Evolutionary conservation across 2,888 invertebrate species (phyloP), one percentile per base, ranked within the genome.

Genomic region (Heliconius sara): DNA sequence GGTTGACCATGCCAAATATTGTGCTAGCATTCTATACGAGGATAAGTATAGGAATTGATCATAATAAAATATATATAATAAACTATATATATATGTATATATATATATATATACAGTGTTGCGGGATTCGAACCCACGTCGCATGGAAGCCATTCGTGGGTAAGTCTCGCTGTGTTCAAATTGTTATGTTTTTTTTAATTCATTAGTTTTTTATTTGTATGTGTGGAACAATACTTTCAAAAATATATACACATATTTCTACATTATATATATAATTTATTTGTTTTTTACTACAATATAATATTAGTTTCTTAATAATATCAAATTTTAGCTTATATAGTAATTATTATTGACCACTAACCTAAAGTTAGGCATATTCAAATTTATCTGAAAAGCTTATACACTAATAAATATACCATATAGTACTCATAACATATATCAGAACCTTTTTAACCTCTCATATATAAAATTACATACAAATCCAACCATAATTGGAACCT

Each of bases 1-100:
- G 25, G 60, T 68, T 70, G 77, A 74, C 77, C 78, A 78, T 34
- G 34, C 39, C 65, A 30, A 12, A 7, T 22, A 47, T 6, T 65
- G 75, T 43, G 22, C 43, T n/a, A 27, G 39, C 43, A 25, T 67
- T 67, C 7, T 67, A 10, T 67, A 67, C 3, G 22, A 27, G 30
- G 22, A 34, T 34, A 34, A 34, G 34, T 34, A 34, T 39, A 39
- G 10, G 13, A 65, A 27, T 65, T 65, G n/a, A 65, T 13, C 25
- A 16, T 25, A 25, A 27, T 65, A 65, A 25, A 27, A 5, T 25
- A 27, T 63, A 25, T 16, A n/a, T n/a, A n/a, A n/a, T n/a, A n/a
- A n/a, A n/a, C n/a, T n/a, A 6, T 13, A 27, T 65, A 25, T 16
- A 27, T 27, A 27, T 1, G 2, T 1, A 27, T 27, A 27, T 27